phyloP scores from a whole-genome alignment of 2,113 vertebrate genomes.

The Nannospalax galili region DNA sequence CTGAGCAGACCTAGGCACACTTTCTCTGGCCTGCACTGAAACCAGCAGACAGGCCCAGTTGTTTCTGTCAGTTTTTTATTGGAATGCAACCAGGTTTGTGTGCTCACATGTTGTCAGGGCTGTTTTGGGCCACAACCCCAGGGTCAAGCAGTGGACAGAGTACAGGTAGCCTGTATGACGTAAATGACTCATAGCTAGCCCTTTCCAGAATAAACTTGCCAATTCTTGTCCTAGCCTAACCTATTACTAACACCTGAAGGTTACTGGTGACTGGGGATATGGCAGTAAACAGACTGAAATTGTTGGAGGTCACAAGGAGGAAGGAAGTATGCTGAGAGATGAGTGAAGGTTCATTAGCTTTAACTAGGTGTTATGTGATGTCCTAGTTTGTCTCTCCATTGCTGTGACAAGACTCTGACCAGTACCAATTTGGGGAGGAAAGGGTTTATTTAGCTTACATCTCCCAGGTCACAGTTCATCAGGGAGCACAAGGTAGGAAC shows the following conservation, averaged over 20 bases:
- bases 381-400: too few relatives aligned
- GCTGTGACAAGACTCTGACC: too few relatives aligned
- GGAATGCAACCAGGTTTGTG: accelerated
- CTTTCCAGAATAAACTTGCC: not conserved
- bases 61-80: not conserved
- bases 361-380: not conserved
- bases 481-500: too few relatives aligned
- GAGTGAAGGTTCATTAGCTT: not conserved
- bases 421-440: too few relatives aligned
- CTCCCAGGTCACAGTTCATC: too few relatives aligned
- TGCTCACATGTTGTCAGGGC: not conserved
- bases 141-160: not conserved
- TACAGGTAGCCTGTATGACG: not conserved
- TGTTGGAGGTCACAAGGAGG: not conserved
- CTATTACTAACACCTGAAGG: not conserved
- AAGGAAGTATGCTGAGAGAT: not conserved
- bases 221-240: not conserved
- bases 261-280: not conserved
- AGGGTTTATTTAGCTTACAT: too few relatives aligned
- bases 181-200: not conserved
- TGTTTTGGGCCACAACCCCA: not conserved
- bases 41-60: not conserved
- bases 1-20: accelerated
- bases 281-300: not conserved
- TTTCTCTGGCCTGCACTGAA: too few relatives aligned